These are phyloP conservation scores for Ochropleura leucogaster DNA, from an alignment of 2,888 invertebrate species.

Conservation along the genomic window DNA sequence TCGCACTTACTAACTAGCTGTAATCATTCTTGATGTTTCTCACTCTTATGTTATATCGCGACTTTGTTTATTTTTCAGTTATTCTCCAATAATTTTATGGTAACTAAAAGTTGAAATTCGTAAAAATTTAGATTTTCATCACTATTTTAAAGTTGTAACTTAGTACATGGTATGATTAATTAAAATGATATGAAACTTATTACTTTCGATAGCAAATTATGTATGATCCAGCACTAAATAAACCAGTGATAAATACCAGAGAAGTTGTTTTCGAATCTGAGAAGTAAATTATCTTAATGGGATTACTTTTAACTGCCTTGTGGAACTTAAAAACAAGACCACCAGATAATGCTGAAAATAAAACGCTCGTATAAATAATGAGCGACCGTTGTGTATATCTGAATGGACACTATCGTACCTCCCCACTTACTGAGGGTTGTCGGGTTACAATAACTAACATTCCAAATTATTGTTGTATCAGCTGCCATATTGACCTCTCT, in stretches of 20 bases:
- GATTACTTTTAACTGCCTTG: background rate
- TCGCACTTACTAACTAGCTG: background rate
- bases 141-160: background rate
- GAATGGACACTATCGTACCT: constrained; percentile 18
- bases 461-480: constrained; percentile 18
- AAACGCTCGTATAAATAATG: constrained; percentile 8
- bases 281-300: constrained; percentile 11
- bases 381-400: constrained; percentile 5
- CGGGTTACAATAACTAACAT: constrained; percentile 33
- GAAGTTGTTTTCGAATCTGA: constrained; percentile 4
- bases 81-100: background rate
- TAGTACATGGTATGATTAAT: background rate
- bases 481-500: constrained; percentile 22
- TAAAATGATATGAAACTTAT: background rate
- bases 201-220: background rate
- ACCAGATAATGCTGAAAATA: constrained; percentile 2
- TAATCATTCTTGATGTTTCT: background rate
- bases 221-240: too few relatives aligned
- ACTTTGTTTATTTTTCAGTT: background rate
- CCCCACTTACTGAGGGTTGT: constrained; percentile 15
- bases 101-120: background rate
- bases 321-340: constrained; percentile 17
- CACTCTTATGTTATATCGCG: background rate
- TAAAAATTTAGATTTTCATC: too few relatives aligned
- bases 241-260: background rate